A percentile compares a stretch with the other conserved stretches of the same genome.
Evolutionary conservation across 2,888 invertebrate genomes (phyloP).

Genomic region (Synergus itoensis): DNA sequence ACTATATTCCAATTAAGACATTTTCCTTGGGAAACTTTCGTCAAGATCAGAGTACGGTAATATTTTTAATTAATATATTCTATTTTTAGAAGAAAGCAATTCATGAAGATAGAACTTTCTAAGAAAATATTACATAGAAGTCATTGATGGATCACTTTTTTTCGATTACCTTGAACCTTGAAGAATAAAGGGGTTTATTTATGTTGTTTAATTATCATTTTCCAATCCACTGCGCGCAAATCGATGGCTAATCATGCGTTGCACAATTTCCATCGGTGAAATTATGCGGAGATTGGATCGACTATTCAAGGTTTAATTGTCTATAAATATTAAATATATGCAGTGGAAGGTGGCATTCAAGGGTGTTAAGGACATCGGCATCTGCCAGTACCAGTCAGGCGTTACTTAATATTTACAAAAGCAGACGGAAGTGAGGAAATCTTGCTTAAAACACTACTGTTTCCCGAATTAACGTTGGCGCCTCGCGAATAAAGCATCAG

Average conservation of each 20-base stretch:
- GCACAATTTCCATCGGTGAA: neutral
- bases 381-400: neutral
- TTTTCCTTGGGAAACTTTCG: neutral
- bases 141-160: no score
- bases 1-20: neutral
- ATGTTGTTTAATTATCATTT: no score
- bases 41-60: neutral
- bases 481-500: constrained; percentile 16
- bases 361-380: constrained; percentile 24
- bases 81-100: neutral
- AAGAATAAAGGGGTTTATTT: no score
- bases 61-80: constrained; percentile 8
- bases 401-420: constrained; percentile 2
- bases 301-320: constrained; percentile 24
- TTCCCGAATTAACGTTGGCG: constrained; percentile 13
- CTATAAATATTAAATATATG: neutral
- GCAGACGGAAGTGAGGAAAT: constrained; percentile 31
- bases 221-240: neutral
- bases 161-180: no score
- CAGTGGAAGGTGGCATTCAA: neutral
- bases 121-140: no score
- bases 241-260: neutral
- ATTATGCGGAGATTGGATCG: constrained; percentile 15
- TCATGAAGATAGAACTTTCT: no score
- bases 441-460: constrained; percentile 13